Conservation (phyloP, 2,797 vertebrate species). For the Acridotheres tristis region DNA sequence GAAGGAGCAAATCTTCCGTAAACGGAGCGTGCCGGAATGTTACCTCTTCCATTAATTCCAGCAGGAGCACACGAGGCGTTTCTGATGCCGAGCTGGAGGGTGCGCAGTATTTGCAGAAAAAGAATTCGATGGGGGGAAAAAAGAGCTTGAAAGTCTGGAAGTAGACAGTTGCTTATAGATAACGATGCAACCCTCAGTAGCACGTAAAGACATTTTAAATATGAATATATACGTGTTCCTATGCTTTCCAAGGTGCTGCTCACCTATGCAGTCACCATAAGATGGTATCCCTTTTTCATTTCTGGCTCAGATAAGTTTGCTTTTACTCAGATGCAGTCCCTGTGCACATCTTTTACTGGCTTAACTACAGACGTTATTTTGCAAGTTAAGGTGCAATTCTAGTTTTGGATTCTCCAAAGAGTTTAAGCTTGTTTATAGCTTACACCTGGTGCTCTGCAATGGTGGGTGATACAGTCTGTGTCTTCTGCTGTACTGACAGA, state of each 20-base stretch:
- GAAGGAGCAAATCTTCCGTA: rapidly evolving
- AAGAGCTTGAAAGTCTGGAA: background rate
- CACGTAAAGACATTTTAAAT: background rate
- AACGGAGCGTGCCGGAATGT: rapidly evolving
- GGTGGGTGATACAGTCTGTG: background rate
- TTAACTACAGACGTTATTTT: background rate
- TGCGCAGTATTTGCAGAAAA: background rate
- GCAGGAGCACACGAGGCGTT: rapidly evolving
- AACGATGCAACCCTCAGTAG: background rate
- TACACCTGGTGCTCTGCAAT: background rate
- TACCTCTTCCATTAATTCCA: too few species aligned
- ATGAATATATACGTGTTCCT: rapidly evolving
- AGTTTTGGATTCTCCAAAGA: background rate
- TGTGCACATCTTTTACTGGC: background rate
- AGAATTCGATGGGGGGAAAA: background rate
- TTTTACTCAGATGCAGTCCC: background rate
- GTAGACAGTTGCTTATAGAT: background rate
- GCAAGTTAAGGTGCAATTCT: background rate
- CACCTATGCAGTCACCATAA: rapidly evolving
- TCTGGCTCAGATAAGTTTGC: background rate
- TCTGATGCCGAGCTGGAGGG: rapidly evolving
- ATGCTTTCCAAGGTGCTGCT: background rate
- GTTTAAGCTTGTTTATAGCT: background rate
- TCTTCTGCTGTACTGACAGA: background rate
- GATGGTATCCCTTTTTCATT: background rate